Evolutionary conservation across 2,888 invertebrate species (phyloP).

Genomic region (Clusia tigrina): DNA sequence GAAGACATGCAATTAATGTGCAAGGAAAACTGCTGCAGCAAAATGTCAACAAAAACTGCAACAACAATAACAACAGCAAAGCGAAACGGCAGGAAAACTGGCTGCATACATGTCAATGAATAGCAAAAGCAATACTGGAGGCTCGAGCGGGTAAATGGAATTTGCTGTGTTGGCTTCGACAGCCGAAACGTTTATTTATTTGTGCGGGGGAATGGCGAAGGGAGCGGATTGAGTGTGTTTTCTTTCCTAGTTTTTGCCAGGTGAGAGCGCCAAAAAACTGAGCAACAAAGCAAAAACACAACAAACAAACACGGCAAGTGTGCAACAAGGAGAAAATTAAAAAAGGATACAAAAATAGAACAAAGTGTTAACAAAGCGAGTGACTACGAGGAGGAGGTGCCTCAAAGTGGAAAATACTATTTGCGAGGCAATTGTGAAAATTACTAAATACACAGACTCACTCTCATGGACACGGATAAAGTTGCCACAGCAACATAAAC

Average conservation of each 20-base stretch:
- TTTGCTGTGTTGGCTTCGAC: too few relatives aligned
- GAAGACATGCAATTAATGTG: too few relatives aligned
- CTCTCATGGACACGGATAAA: not conserved
- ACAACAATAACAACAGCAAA: too few relatives aligned
- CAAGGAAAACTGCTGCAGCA: not conserved
- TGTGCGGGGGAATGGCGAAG: not conserved
- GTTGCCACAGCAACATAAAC: not conserved
- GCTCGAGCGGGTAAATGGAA: too few relatives aligned
- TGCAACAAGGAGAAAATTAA: not conserved
- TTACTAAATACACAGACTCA: not conserved
- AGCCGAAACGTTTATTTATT: not conserved
- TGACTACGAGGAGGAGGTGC: not conserved
- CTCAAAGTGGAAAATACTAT: not conserved
- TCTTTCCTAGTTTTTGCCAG: too few relatives aligned
- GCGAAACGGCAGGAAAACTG: too few relatives aligned
- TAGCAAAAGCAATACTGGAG: too few relatives aligned
- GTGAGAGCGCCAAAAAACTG: conserved; percentile 5
- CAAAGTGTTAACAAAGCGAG: not conserved
- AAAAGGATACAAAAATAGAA: not conserved
- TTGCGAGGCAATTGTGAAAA: not conserved
- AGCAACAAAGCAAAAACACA: not conserved
- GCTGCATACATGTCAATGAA: too few relatives aligned
- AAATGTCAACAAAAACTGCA: not conserved
- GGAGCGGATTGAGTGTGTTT: too few relatives aligned
- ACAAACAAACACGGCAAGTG: not conserved